Evolutionary conservation across 2,113 vertebrate species (phyloP), one percentile per base, ranked within the genome.

Genomic region (Epinephelus lanceolatus): DNA sequence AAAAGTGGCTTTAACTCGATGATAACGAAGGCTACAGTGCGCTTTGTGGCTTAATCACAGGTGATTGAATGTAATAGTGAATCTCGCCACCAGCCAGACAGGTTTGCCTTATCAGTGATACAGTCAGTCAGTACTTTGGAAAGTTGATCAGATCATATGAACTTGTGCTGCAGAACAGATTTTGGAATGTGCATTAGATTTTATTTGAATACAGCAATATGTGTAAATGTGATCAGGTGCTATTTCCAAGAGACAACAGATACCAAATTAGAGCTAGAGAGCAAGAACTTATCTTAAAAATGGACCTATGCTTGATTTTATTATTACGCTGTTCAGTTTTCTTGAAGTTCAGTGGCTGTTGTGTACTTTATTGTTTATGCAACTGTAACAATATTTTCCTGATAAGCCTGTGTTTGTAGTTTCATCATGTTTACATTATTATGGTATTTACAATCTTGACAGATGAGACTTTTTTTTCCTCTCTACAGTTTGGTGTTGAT

Each of bases 61-160:
- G 30, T 13, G 56, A 60, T 27, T 85, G 80, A 83, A 83, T 87
- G 79, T 76, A 85, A 76, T 18, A 61, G 37, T 53, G 85, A 81
- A 23, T 67, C 9, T 78, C 53, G 30, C 53, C 63, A 82, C 52
- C 77, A 86, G 72, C 80, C 70, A 18, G 30, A 83, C 42, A 70
- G 47, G 30, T 84, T 84, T 80, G 65, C 66, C 80, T 86, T 83
- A 68, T 73, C 66, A 18, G 8, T 68, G 45, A 76, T 52, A 27
- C 1, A 5, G 65, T 62, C 49, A 5, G 33, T 37, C 33, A 6
- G 19, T 27, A 47, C 40, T 81, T 51, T 0, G 49, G 3, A 78
- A 61, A 33, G 47, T 56, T 21, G 45, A 60, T 68, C 9, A 71
- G 14, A 66, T 68, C 27, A 49, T 23, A 37, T 71, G 21, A 45